Conservation (phyloP, 1,140 invertebrate genomes). For the Hermetia illucens region DNA sequence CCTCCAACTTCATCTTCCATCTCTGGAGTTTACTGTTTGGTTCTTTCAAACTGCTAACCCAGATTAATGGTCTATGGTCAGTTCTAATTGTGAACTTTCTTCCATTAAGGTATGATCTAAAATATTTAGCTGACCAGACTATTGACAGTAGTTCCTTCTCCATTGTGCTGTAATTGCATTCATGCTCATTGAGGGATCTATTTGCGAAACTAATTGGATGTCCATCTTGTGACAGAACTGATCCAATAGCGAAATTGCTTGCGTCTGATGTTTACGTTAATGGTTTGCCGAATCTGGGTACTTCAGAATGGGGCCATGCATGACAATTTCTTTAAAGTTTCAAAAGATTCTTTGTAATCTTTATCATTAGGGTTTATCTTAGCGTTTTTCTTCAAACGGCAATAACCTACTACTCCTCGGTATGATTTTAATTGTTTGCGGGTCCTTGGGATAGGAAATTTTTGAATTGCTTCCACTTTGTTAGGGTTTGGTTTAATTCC, state of each 20-base stretch:
- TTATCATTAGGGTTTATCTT: not conserved
- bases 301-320: conserved; percentile 15
- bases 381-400: conserved; percentile 4
- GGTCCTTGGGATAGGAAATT: conserved; percentile 12
- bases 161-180: conserved; percentile 28
- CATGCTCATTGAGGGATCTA: conserved; percentile 24
- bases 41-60: conserved; percentile 34
- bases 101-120: conserved; percentile 33
- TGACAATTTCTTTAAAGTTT: not conserved
- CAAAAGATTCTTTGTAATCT: too few species aligned
- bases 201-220: conserved; percentile 7
- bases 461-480: conserved; percentile 9
- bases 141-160: conserved; percentile 29
- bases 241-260: conserved; percentile 9
- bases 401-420: conserved; percentile 8
- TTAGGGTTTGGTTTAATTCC: conserved; percentile 13
- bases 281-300: conserved; percentile 14
- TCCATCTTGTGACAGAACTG: conserved; percentile 1
- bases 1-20: conserved; percentile 29
- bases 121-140: conserved; percentile 28
- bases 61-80: conserved; percentile 35
- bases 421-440: conserved; percentile 10
- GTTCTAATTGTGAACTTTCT: conserved; percentile 34
- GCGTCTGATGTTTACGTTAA: conserved; percentile 13
- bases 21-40: conserved; percentile 27